A percentile compares a stretch with the other conserved stretches of the same genome.
Evolutionary conservation across 2,888 invertebrate genomes (phyloP).

Genomic region (Ectemnius continuus): DNA sequence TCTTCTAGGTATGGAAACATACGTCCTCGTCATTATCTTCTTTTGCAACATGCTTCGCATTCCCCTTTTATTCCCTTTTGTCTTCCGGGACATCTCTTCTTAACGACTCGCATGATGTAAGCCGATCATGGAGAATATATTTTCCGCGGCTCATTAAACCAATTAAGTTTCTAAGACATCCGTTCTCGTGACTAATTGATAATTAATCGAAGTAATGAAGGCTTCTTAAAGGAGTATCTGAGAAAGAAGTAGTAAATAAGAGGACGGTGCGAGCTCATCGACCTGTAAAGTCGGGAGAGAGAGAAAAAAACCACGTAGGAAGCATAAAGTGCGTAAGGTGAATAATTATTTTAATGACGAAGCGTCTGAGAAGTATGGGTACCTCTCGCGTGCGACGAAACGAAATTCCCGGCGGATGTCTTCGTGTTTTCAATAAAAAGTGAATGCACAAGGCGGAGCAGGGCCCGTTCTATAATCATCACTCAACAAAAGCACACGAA

Average conservation of each 20-base stretch:
- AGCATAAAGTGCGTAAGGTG: slow-evolving; percentile 50
- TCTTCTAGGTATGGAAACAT: slow-evolving; percentile 79
- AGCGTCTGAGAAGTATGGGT: slow-evolving; percentile 36
- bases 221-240: slow-evolving; percentile 21
- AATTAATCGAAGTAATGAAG: slow-evolving; percentile 47
- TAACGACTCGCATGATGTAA: not conserved
- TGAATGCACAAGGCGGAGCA: slow-evolving; percentile 10
- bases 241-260: slow-evolving; percentile 30
- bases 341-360: slow-evolving; percentile 59
- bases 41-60: too few relatives aligned
- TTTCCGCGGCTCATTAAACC: slow-evolving; percentile 14
- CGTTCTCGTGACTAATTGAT: slow-evolving; percentile 26
- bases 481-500: slow-evolving; percentile 10
- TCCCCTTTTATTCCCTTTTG: too few relatives aligned
- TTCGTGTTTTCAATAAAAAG: slow-evolving; percentile 33
- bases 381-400: slow-evolving; percentile 16
- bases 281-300: slow-evolving; percentile 31
- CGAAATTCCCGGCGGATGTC: slow-evolving; percentile 19
- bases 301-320: slow-evolving; percentile 45
- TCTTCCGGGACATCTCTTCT: too few relatives aligned
- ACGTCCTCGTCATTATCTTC: too few relatives aligned
- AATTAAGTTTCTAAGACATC: slow-evolving; percentile 18
- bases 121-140: slow-evolving; percentile 9
- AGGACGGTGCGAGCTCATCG: slow-evolving; percentile 38
- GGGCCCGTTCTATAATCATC: slow-evolving; percentile 14